Evolutionary conservation across 2,797 vertebrate species (phyloP).

Genomic region (Ctenopoma kingsleyae): DNA sequence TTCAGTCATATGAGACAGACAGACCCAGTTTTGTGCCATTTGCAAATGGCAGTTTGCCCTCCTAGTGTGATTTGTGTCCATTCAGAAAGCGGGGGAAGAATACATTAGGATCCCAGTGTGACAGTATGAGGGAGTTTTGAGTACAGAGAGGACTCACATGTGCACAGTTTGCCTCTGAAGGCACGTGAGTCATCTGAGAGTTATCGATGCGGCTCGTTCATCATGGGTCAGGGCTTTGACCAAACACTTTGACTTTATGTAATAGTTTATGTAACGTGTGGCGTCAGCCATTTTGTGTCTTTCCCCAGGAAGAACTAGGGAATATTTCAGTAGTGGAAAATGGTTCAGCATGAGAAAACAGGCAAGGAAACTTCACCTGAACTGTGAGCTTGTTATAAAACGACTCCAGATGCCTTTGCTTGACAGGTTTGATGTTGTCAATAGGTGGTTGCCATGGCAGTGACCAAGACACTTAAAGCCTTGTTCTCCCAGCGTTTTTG

Average conservation of each 20-base stretch:
- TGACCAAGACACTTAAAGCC: constrained; percentile 19
- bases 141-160: constrained; percentile 17
- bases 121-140: constrained; percentile 4
- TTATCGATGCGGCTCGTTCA: constrained; percentile 35
- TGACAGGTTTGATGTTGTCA: constrained; percentile 24
- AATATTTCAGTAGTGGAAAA: background rate
- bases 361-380: background rate
- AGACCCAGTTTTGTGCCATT: constrained; percentile 19
- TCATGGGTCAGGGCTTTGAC: constrained; percentile 45
- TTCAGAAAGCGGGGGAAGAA: constrained; percentile 9
- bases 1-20: constrained; percentile 28
- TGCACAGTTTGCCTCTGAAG: constrained; percentile 22
- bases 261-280: constrained; percentile 61
- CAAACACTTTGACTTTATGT: constrained; percentile 54
- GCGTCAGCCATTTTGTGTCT: constrained; percentile 42
- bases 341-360: background rate
- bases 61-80: constrained; percentile 10
- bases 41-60: constrained; percentile 16
- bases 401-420: background rate
- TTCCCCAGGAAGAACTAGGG: constrained; percentile 2
- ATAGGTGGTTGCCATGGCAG: constrained; percentile 40
- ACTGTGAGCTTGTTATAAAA: background rate
- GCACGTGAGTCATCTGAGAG: constrained; percentile 48
- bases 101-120: background rate
- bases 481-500: constrained; percentile 10